Base-by-base conservation (phyloP, 2,797 vertebrate genomes). In the Melanitta fusca region DNA sequence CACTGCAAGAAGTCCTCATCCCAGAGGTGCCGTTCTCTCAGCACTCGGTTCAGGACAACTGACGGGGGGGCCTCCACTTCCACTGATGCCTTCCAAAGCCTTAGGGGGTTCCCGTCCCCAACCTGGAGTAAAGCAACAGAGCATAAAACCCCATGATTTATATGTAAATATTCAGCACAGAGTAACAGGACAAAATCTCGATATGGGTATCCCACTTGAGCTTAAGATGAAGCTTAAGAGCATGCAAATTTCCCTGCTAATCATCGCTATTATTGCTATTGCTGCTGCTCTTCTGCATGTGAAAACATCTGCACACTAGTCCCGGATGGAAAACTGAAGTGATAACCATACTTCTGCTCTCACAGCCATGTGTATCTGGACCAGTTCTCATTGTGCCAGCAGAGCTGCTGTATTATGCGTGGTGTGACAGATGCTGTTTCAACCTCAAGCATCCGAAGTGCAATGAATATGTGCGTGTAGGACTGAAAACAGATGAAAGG, bases 1-100 rank as follows among this genome's bases (percentile, higher is more conserved):
- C 99, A 99, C 94, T 99, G 99, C 95, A 99, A 97, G 81, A 99
- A 98, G 96, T 99, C 99, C 64, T 99, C 98, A 0, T 99, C 99
- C 99, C 99, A 99, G 80, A 99, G 98, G 96, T 99, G 99, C 72
- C 99, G 99, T 97, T 99, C 99, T 92, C 99, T 98, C 85, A 99
- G 98, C 94, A 99, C 98, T 2, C 99, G 98, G 89, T 99, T 99
- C 97, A 99, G 91, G 54, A 99, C 99, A 28, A 99, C 99, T 0
- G 99, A 99, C 0, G 99, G 99, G 0, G 99, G 99, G 0, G 99
- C 99, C 92, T 99, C 99, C 51, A 99, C 99, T 97, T 99, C 99
- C 53, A 98, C 99, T 0, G 99, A 98, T 22, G 99, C 99, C 90
- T 99, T 98, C 99, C 99, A 99, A 16, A 99, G 97, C 85, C 98